Conservation (phyloP, 2,888 invertebrate genomes). For the Clistopyga incitator region DNA sequence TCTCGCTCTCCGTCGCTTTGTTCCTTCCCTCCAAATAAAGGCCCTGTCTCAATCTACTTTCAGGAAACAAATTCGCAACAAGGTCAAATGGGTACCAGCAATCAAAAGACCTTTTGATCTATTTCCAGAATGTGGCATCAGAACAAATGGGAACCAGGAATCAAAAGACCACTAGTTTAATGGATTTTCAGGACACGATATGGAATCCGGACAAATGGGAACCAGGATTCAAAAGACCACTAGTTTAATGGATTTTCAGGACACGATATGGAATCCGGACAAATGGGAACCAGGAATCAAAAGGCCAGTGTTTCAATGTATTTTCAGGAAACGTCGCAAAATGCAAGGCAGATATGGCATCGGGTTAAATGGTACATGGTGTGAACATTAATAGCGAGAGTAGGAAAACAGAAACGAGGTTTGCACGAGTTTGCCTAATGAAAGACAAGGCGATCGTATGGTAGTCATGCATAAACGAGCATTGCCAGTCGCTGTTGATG, state of each 20-base stretch:
- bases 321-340: not conserved
- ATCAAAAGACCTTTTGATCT: not conserved
- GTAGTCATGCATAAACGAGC: constrained; percentile 35
- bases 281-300: not conserved
- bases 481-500: constrained; percentile 8
- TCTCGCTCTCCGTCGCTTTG: constrained; percentile 60
- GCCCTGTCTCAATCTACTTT: not conserved
- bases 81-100: no score
- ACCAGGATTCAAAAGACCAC: no score
- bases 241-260: no score
- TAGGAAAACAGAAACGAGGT: constrained; percentile 3
- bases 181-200: no score
- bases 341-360: not conserved
- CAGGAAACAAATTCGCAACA: no score
- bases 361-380: constrained; percentile 23
- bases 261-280: no score
- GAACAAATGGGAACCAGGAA: no score
- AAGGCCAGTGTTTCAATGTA: not conserved
- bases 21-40: not conserved
- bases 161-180: no score
- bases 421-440: not conserved
- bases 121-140: no score
- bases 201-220: no score
- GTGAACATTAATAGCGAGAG: constrained; percentile 42
- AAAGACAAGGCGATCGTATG: constrained; percentile 4